These are phyloP conservation scores for Alectura lathami DNA, from an alignment of 2,113 vertebrate species.

Conservation along the genomic window DNA sequence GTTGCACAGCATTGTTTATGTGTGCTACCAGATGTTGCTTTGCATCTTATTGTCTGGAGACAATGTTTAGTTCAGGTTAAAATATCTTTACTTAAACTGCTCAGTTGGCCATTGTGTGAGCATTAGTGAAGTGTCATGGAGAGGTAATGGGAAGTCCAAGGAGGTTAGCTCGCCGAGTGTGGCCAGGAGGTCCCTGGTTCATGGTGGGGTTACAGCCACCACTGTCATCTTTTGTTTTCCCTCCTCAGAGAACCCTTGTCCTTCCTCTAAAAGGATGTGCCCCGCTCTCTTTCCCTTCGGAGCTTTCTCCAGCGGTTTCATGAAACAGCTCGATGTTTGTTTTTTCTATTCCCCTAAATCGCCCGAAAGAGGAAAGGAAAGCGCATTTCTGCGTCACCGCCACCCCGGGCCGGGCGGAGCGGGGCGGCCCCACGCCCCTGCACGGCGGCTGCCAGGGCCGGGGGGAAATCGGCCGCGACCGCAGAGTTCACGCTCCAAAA, in stretches of 20 bases:
- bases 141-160: constrained; percentile 90
- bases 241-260: constrained; percentile 83
- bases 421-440: not conserved
- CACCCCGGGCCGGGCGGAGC: not conserved
- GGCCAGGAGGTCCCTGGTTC: constrained; percentile 84
- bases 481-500: not conserved
- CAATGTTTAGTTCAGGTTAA: constrained; percentile 66
- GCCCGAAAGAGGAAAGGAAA: constrained; percentile 79
- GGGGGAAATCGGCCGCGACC: not conserved
- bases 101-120: constrained; percentile 68
- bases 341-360: constrained; percentile 87
- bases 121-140: constrained; percentile 80
- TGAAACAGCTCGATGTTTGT: constrained; percentile 82
- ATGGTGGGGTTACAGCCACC: constrained; percentile 84
- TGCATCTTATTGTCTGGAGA: constrained; percentile 72
- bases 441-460: constrained; percentile 7
- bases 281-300: constrained; percentile 68
- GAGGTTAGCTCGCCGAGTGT: constrained; percentile 74
- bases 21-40: constrained; percentile 65
- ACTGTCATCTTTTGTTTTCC: constrained; percentile 86
- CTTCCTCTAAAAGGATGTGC: constrained; percentile 90
- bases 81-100: constrained; percentile 63
- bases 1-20: constrained; percentile 32
- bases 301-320: constrained; percentile 60
- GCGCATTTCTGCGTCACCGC: constrained; percentile 78